Conservation (phyloP, 2,113 vertebrate species). For the Xenus cinereus region DNA sequence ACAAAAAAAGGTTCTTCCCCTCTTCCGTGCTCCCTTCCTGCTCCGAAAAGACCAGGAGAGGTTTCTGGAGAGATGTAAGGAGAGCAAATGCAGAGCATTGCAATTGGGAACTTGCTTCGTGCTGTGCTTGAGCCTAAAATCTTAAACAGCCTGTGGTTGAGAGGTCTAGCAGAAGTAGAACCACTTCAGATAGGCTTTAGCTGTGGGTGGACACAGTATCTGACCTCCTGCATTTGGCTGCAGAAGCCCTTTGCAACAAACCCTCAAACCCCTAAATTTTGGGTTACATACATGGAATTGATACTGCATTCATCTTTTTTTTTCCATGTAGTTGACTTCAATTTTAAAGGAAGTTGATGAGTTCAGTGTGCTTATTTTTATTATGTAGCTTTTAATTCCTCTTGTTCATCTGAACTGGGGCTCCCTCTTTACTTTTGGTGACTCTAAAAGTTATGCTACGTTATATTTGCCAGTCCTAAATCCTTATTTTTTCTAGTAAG, state of each 20-base stretch:
- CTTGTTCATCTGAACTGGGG: not conserved
- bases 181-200: not conserved
- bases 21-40: not conserved
- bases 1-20: not conserved
- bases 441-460: not conserved
- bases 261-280: not conserved
- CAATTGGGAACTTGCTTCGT: not conserved
- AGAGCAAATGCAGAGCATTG: not conserved
- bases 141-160: rapidly evolving
- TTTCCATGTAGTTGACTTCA: not conserved
- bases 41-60: not conserved
- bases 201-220: not conserved
- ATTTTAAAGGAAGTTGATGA: not conserved
- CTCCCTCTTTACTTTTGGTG: not conserved
- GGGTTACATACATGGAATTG: rapidly evolving
- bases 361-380: not conserved
- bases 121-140: not conserved
- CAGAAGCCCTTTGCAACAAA: not conserved
- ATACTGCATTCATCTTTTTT: rapidly evolving
- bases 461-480: not conserved
- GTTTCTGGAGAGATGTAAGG: not conserved
- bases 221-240: not conserved
- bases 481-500: not conserved
- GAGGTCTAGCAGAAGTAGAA: not conserved
- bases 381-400: not conserved